Evolutionary conservation across 2,888 invertebrate genomes (phyloP).

Genomic region (Agrypnus murinus): DNA sequence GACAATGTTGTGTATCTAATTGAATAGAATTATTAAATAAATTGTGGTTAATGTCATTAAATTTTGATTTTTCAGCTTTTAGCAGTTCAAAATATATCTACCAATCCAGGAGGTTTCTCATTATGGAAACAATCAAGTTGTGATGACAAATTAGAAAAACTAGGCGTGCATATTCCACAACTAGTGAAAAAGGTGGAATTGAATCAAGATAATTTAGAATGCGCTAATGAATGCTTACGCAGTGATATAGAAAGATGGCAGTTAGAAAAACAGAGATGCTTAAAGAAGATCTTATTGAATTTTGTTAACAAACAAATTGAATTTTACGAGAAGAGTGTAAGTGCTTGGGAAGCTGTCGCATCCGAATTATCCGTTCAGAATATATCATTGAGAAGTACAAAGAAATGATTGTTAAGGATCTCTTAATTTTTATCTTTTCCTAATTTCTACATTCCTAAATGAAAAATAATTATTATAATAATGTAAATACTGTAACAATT

Average conservation of each 20-base stretch:
- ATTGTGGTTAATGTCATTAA: too few relatives aligned
- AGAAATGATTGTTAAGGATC: conserved; percentile 50
- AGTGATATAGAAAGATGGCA: conserved; percentile 82
- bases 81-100: conserved; percentile 53
- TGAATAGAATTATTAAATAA: too few relatives aligned
- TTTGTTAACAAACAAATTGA: conserved; percentile 80
- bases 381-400: conserved; percentile 39
- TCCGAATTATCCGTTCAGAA: conserved; percentile 54
- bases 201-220: conserved; percentile 78
- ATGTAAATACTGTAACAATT: conserved; percentile 22
- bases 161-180: conserved; percentile 72
- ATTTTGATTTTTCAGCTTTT: conserved; percentile 36
- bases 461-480: background rate
- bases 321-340: conserved; percentile 77
- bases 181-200: conserved; percentile 73
- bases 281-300: conserved; percentile 77
- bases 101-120: conserved; percentile 67
- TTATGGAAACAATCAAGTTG: conserved; percentile 77
- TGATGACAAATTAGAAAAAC: conserved; percentile 74
- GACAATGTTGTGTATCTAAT: too few relatives aligned
- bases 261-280: conserved; percentile 76
- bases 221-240: conserved; percentile 80
- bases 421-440: conserved; percentile 38
- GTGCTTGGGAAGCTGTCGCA: conserved; percentile 74
- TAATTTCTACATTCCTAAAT: conserved; percentile 28